Evolutionary conservation across 2,888 invertebrate genomes (phyloP), one percentile per base, ranked within the genome.

Genomic region (Agrochola lychnidis): DNA sequence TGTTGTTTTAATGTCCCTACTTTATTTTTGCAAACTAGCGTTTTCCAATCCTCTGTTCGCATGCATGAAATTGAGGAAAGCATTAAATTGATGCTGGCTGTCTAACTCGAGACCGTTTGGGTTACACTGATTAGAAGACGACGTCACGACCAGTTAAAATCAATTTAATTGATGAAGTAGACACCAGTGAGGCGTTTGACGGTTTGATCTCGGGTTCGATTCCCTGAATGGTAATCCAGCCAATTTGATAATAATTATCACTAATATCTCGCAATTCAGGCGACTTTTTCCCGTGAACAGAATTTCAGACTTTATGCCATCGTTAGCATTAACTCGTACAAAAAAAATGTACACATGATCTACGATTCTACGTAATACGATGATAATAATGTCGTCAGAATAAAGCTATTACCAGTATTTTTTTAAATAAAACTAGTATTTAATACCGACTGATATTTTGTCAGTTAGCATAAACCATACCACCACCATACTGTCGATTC

Each of bases 1-100:
- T 64, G 53, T 79, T 70, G 79, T 84, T 87, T 90, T 71, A 83
- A 87, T 90, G n/a, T 57, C 84, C 86, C 2, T 0, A 7, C 16
- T 51, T 82, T 67, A 6, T 78, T 76, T 62, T 22, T 56, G 0
- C 3, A 16, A 45, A 1, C n/a, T 1, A 12, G 6, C 0, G 4
- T 5, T 19, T 22, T 36, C 6, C 1, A 25, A 7, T 6, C 22
- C 12, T 4, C 7, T 19, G 3, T 45, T 45, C 9, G 2, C 3
- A 4, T 48, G 16, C 22, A n/a, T 36, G 10, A 45, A 57, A 42
- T 36, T 14, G 4, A 19, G 19, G 3, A 19, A 36, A 62, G 14
- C 10, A 22, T 0, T 30, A 36, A 51, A 22, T 14, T 16, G 16
- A 67, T 36, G 14, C 14, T 30, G 59, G 7, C 19, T 19, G 19